Percentiles rank a stretch among this genome's conserved stretches.
Conservation (phyloP, 2,797 vertebrate species). For the Steatocranus sp. region DNA sequence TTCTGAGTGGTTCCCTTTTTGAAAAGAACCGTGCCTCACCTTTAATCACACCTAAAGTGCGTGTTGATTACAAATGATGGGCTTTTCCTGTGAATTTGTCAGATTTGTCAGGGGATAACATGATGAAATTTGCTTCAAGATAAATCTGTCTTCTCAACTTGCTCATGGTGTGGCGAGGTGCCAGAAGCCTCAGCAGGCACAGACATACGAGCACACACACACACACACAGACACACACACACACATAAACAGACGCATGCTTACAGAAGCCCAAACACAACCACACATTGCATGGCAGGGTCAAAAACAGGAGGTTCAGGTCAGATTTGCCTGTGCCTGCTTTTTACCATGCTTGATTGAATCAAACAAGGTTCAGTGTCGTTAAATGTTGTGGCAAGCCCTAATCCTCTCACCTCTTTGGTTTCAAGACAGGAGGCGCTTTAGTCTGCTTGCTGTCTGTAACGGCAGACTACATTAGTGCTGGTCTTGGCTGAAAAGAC, state of each 20-base stretch:
- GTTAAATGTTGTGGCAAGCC: slow-evolving; percentile 62
- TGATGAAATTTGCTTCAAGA: slow-evolving; percentile 37
- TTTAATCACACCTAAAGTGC: slow-evolving; percentile 61
- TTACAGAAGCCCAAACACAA: background rate
- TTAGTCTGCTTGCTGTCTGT: slow-evolving; percentile 61
- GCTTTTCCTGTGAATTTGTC: slow-evolving; percentile 68
- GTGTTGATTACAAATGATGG: slow-evolving; percentile 62
- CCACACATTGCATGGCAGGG: slow-evolving; percentile 4
- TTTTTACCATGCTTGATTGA: slow-evolving; percentile 69
- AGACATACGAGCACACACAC: background rate
- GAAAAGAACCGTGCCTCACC: slow-evolving; percentile 45
- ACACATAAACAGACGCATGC: background rate
- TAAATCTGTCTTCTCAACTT: slow-evolving; percentile 42
- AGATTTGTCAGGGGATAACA: slow-evolving; percentile 64
- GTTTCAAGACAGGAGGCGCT: slow-evolving; percentile 55
- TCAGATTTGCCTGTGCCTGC: slow-evolving; percentile 56
- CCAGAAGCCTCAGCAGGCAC: slow-evolving; percentile 21
- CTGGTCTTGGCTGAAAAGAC: slow-evolving; percentile 69
- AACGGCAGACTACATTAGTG: slow-evolving; percentile 57
- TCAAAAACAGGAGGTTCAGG: slow-evolving; percentile 62
- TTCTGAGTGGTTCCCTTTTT: background rate
- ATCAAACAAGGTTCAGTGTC: slow-evolving; percentile 69
- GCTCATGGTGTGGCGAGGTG: slow-evolving; percentile 20
- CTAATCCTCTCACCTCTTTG: slow-evolving; percentile 69
- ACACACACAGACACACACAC: background rate